Conservation (phyloP, 2,113 vertebrate species). For the Lucifuga dentata region DNA sequence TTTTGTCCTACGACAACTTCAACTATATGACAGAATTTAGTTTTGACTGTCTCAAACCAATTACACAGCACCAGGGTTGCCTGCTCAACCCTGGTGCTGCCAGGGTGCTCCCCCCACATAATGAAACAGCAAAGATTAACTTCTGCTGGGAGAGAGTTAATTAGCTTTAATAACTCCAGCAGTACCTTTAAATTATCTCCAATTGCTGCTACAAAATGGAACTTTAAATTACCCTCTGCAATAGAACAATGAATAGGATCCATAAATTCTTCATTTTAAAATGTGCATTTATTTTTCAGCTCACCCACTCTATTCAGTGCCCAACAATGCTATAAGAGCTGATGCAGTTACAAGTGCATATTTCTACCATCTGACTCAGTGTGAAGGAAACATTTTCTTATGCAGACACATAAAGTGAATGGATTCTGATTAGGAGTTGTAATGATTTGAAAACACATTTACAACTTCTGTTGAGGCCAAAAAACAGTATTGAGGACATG, state of each 20-base stretch:
- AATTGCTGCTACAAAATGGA: conserved; percentile 65
- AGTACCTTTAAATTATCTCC: conserved; percentile 73
- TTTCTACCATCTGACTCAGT: background rate
- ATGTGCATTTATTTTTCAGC: conserved; percentile 30
- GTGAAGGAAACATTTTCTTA: background rate
- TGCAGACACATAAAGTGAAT: background rate
- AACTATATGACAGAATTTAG: conserved; percentile 12
- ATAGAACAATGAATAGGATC: conserved; percentile 61
- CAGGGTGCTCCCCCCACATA: conserved; percentile 15
- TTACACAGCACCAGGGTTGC: conserved; percentile 34
- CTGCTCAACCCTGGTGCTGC: too few relatives aligned
- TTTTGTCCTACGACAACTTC: conserved; percentile 18
- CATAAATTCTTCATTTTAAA: conserved; percentile 43
- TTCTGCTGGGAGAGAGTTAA: conserved; percentile 65
- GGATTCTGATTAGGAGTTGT: background rate
- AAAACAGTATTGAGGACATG: background rate
- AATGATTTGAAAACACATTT: background rate
- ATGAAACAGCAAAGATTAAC: conserved; percentile 72
- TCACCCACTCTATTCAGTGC: conserved; percentile 5
- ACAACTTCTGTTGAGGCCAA: background rate
- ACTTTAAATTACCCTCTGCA: conserved; percentile 58
- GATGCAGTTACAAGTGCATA: background rate
- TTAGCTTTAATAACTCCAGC: conserved; percentile 72
- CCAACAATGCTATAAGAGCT: too few relatives aligned
- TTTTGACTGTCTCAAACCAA: conserved; percentile 40